phyloP scores from a whole-genome alignment of 2,888 invertebrate genomes.

The Dendrolimus pini region DNA sequence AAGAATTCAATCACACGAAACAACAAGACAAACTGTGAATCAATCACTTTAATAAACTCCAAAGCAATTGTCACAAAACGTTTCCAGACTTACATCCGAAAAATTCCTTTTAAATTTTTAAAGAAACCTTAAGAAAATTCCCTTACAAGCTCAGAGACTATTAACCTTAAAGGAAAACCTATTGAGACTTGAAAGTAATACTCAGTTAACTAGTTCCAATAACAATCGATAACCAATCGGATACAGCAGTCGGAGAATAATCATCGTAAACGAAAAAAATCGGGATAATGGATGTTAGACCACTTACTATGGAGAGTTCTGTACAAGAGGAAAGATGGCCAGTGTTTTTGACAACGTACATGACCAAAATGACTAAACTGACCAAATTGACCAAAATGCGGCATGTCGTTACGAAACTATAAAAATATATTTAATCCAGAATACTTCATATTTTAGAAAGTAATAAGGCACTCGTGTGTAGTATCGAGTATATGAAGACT shows the following conservation, averaged over 20 bases:
- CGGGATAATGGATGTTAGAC: background rate
- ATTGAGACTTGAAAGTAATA: background rate
- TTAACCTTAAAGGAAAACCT: background rate
- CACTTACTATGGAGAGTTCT: no score
- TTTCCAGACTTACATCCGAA: background rate
- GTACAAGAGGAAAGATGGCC: constrained; percentile 16
- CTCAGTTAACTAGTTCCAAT: background rate
- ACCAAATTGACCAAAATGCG: no score
- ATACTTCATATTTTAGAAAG: no score
- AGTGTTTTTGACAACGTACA: no score
- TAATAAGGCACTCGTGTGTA: no score
- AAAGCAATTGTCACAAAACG: background rate
- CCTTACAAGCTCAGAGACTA: background rate
- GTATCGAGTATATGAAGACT: no score
- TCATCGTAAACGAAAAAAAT: background rate
- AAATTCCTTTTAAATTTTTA: background rate
- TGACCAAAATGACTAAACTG: no score
- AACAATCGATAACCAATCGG: background rate
- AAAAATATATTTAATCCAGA: no score
- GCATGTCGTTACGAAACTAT: no score
- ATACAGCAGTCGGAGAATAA: background rate
- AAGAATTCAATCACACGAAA: no score
- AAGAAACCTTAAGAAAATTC: background rate
- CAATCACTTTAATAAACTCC: no score
- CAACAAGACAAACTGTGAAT: no score